A percentile compares a stretch with the other conserved stretches of the same genome.
phyloP scores from a whole-genome alignment of 2,888 invertebrate species.

The Papilio elwesi region DNA sequence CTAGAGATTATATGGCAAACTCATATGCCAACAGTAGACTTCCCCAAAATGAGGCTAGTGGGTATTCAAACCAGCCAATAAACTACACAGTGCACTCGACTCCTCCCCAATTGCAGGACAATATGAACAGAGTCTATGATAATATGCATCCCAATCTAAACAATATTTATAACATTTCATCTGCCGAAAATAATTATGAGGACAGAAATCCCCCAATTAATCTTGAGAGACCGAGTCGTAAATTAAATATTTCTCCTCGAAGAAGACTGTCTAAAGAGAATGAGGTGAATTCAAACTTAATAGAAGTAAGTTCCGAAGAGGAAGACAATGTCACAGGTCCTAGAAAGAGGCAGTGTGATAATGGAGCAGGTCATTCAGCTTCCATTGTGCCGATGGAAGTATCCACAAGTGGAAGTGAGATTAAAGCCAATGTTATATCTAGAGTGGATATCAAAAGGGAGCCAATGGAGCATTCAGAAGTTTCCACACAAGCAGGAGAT shows the following conservation, averaged over 20 bases:
- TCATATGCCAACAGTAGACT: conserved; percentile 67
- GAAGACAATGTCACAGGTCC: conserved; percentile 68
- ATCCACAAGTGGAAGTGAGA: conserved; percentile 43
- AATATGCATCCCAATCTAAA: conserved; percentile 49
- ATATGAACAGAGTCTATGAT: conserved; percentile 54
- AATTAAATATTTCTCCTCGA: conserved; percentile 75
- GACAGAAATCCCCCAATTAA: conserved; percentile 48
- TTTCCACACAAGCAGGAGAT: conserved; percentile 49
- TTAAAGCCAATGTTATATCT: conserved; percentile 45
- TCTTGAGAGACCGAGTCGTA: conserved; percentile 75
- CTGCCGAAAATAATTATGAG: conserved; percentile 41
- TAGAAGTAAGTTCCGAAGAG: conserved; percentile 81
- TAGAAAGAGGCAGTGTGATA: conserved; percentile 65
- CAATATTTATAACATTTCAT: conserved; percentile 48
- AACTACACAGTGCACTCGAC: conserved; percentile 57
- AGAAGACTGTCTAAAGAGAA: conserved; percentile 73
- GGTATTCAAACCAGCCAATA: conserved; percentile 59
- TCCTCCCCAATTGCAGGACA: conserved; percentile 52
- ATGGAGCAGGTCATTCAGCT: conserved; percentile 48
- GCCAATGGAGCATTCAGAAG: conserved; percentile 54
- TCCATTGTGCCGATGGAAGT: conserved; percentile 40
- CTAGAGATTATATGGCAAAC: conserved; percentile 58
- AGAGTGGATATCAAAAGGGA: conserved; percentile 66
- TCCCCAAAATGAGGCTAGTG: conserved; percentile 62
- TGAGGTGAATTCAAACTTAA: conserved; percentile 63